Evolutionary conservation across 2,113 vertebrate species (phyloP), one percentile per base, ranked within the genome.

Genomic region (Gobio gobio): DNA sequence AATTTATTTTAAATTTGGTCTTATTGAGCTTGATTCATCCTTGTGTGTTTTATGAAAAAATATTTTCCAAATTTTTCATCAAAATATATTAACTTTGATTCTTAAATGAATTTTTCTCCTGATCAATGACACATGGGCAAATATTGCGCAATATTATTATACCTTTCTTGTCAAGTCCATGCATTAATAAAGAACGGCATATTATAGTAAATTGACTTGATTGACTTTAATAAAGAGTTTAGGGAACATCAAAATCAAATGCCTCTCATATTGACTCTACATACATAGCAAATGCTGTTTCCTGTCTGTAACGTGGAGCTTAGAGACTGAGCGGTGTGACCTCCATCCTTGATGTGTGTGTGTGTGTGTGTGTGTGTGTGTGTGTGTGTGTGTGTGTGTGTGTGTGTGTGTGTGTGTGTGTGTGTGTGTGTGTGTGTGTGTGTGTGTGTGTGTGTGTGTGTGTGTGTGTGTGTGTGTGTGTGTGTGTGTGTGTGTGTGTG

Each of bases 401-500:
- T n/a, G n/a, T n/a, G n/a, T n/a, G n/a, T n/a, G n/a, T n/a, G n/a
- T n/a, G n/a, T n/a, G n/a, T n/a, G n/a, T n/a, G n/a, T n/a, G n/a
- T n/a, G n/a, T n/a, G n/a, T n/a, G n/a, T n/a, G n/a, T n/a, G n/a
- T n/a, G n/a, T n/a, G n/a, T n/a, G n/a, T n/a, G n/a, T n/a, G n/a
- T n/a, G n/a, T n/a, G n/a, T n/a, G n/a, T n/a, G n/a, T n/a, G n/a
- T n/a, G n/a, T n/a, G n/a, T n/a, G n/a, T n/a, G n/a, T n/a, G n/a
- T n/a, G n/a, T n/a, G n/a, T n/a, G n/a, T n/a, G n/a, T n/a, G 29
- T 74, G n/a, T 82, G 40, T 56, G 9, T 33, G 26, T 83, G 63
- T 83, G 4, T 79, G 20, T 83, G 63, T 83, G 4, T 80, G 22
- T 82, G 24, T 74, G n/a, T 82, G 40, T 56, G 9, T 33, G 26